phyloP scores from a whole-genome alignment of 2,113 vertebrate species.

The Campylorhamphus procurvoides region DNA sequence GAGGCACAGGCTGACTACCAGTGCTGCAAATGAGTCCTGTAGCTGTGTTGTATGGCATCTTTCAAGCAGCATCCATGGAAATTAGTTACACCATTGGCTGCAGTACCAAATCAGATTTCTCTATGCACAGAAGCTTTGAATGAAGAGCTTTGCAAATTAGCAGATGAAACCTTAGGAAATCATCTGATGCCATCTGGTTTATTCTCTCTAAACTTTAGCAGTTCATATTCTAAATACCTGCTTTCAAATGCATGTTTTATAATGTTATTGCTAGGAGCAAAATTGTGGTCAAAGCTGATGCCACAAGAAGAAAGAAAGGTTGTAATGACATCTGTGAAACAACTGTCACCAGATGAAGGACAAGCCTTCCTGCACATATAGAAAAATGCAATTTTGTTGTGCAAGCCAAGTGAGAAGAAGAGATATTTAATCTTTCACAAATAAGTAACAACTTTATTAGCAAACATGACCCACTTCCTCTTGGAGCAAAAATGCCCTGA shows the following conservation, averaged over 20 bases:
- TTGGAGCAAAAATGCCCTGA: neutral
- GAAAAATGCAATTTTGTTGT: neutral
- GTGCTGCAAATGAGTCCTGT: neutral
- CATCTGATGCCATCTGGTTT: constrained; percentile 4
- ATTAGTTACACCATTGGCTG: neutral
- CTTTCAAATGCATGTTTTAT: neutral
- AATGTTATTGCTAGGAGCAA: neutral
- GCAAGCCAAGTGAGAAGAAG: neutral
- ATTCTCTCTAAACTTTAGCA: neutral
- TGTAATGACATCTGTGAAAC: neutral
- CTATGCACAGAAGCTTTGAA: neutral
- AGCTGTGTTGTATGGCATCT: neutral
- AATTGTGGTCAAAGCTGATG: neutral
- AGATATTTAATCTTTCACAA: neutral
- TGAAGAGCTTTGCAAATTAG: neutral
- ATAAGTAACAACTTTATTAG: constrained; percentile 22
- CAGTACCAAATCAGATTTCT: neutral
- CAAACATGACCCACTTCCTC: neutral
- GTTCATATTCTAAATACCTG: neutral
- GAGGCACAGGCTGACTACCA: neutral
- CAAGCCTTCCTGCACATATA: neutral
- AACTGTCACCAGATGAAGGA: neutral
- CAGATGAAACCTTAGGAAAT: neutral
- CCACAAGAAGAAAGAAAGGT: neutral
- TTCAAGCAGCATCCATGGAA: neutral